These are phyloP conservation scores for Peromyscus polionotus DNA, from an alignment of 2,113 vertebrate genomes.

Conservation along the genomic window DNA sequence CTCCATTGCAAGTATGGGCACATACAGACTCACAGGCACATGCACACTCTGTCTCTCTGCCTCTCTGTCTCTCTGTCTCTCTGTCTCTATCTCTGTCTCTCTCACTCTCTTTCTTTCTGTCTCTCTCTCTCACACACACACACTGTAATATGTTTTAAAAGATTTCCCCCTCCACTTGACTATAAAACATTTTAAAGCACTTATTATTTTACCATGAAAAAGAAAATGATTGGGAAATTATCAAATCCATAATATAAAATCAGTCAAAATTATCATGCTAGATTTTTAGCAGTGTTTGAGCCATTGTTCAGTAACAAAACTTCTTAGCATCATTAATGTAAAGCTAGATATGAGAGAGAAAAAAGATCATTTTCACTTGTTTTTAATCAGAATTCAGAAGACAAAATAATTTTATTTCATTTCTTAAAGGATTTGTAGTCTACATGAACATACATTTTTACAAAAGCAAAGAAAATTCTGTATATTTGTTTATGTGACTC, in stretches of 20 bases:
- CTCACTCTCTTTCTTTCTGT: too few relatives aligned
- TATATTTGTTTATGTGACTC: neutral
- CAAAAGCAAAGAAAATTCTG: neutral
- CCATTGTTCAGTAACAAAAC: neutral
- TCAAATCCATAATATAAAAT: neutral
- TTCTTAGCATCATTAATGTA: neutral
- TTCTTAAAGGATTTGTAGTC: neutral
- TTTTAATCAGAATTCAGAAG: neutral
- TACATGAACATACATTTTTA: slow-evolving; percentile 4
- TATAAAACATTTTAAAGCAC: neutral
- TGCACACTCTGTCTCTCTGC: too few relatives aligned
- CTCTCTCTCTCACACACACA: neutral
- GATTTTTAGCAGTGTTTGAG: neutral
- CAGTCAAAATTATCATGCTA: neutral
- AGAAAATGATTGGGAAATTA: neutral
- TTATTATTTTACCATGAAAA: neutral
- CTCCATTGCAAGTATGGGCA: too few relatives aligned
- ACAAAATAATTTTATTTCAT: neutral
- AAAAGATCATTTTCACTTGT: neutral
- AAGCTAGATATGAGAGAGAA: neutral
- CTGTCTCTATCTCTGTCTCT: too few relatives aligned
- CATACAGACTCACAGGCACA: neutral
- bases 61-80: too few relatives aligned
- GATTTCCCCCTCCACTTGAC: neutral
- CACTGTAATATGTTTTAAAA: neutral